Evolutionary conservation across 2,888 invertebrate species (phyloP).

Genomic region (Magallana nippona): DNA sequence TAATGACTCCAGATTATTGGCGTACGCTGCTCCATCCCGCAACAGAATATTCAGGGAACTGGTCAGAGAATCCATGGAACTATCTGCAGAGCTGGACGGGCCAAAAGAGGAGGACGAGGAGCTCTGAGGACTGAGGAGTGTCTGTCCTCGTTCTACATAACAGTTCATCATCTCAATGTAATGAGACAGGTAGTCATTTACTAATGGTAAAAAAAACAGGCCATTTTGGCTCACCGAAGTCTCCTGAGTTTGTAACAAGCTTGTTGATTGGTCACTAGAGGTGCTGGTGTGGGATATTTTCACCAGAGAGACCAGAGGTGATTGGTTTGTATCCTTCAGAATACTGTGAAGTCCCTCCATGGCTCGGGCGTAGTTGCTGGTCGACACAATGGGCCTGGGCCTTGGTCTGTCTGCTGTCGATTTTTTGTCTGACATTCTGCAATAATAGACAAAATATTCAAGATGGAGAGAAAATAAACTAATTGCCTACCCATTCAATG

Average conservation of each 20-base stretch:
- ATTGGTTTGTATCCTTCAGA: conserved; percentile 8
- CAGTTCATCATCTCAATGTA: conserved; percentile 65
- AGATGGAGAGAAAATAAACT: no score
- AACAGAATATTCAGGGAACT: conserved; percentile 64
- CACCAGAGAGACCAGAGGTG: conserved; percentile 10
- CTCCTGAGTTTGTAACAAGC: background rate
- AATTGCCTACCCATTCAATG: no score
- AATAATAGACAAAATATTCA: background rate
- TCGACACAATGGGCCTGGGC: conserved; percentile 1
- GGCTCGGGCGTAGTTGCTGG: background rate
- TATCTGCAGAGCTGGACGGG: conserved; percentile 59
- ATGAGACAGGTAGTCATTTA: conserved; percentile 68
- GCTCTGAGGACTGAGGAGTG: conserved; percentile 39
- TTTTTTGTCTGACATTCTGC: conserved; percentile 19
- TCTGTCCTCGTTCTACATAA: conserved; percentile 37
- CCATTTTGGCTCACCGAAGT: conserved; percentile 51
- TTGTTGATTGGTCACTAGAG: conserved; percentile 14
- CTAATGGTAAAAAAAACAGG: conserved; percentile 64
- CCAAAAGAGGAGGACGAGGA: conserved; percentile 52
- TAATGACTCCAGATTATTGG: conserved; percentile 66
- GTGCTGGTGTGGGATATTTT: background rate
- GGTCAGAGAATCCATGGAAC: conserved; percentile 65
- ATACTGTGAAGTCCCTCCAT: conserved; percentile 16
- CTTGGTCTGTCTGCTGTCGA: background rate
- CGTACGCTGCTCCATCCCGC: conserved; percentile 64